These are phyloP conservation scores for Nycticorax nycticorax DNA, from an alignment of 2,113 vertebrate genomes.

Conservation along the genomic window DNA sequence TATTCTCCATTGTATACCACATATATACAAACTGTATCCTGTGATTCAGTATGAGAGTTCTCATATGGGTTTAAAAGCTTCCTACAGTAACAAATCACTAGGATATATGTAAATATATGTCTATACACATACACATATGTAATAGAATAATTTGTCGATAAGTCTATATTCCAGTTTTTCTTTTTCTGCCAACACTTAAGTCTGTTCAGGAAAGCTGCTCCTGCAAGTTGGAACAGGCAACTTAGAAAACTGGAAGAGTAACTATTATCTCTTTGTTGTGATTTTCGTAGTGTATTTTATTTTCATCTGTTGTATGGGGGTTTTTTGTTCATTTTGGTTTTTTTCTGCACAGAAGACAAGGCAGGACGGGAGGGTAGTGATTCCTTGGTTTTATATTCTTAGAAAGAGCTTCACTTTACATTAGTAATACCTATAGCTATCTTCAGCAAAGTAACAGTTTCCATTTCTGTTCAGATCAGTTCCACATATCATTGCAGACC, in stretches of 20 bases:
- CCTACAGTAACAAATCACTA: not conserved
- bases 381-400: not conserved
- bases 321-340: not conserved
- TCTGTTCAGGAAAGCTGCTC: not conserved
- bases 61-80: not conserved
- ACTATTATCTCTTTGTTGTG: not conserved
- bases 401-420: not conserved
- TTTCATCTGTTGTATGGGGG: not conserved
- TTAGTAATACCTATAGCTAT: not conserved
- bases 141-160: not conserved
- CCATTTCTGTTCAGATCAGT: not conserved
- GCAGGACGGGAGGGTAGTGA: fast-evolving
- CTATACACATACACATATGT: not conserved
- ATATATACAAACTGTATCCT: not conserved
- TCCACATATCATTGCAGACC: not conserved
- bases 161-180: not conserved
- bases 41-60: not conserved
- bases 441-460: not conserved
- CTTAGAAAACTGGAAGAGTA: not conserved
- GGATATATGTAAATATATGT: not conserved
- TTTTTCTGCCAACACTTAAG: not conserved
- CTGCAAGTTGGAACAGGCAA: not conserved
- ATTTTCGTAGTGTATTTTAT: not conserved
- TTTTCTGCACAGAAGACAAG: not conserved
- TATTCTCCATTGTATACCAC: not conserved